Percentiles rank a stretch among this genome's conserved stretches.
phyloP scores from a whole-genome alignment of 2,888 invertebrate species.

The Empis stercorea region DNA sequence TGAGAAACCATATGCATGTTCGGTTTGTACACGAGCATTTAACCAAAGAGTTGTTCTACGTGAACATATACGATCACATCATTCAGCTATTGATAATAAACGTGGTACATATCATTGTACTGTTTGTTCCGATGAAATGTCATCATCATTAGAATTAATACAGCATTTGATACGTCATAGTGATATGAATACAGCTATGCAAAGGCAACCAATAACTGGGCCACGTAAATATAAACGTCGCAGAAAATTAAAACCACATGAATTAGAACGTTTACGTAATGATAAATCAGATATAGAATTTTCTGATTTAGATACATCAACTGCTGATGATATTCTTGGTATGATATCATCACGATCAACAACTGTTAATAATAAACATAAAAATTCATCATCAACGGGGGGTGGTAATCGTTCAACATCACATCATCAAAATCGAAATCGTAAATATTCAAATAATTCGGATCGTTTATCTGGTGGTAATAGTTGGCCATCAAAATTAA shows the following conservation, averaged over 20 bases:
- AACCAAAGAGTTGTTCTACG: constrained; percentile 75
- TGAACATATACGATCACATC: constrained; percentile 75
- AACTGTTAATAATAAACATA: constrained; percentile 10
- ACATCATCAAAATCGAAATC: constrained; percentile 1
- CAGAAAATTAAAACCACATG: constrained; percentile 58
- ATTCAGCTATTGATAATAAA: constrained; percentile 66
- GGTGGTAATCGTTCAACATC: not conserved
- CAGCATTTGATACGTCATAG: constrained; percentile 75
- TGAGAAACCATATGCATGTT: constrained; percentile 77
- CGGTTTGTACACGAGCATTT: constrained; percentile 75
- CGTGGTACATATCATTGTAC: constrained; percentile 58
- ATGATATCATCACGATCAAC: constrained; percentile 12
- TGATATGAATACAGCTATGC: constrained; percentile 71
- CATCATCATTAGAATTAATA: constrained; percentile 61
- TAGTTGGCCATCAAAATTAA: constrained; percentile 28
- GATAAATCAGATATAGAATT: constrained; percentile 27
- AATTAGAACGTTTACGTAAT: constrained; percentile 36
- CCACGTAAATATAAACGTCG: constrained; percentile 70
- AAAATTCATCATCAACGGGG: constrained; percentile 11
- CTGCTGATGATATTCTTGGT: constrained; percentile 33
- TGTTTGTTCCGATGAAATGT: constrained; percentile 58
- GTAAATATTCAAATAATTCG: constrained; percentile 11
- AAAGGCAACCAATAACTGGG: constrained; percentile 62
- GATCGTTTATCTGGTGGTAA: constrained; percentile 6
- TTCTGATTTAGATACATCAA: constrained; percentile 32